Evolutionary conservation across 1,140 invertebrate species (phyloP).

Genomic region (Lysiphlebus fabarum): DNA sequence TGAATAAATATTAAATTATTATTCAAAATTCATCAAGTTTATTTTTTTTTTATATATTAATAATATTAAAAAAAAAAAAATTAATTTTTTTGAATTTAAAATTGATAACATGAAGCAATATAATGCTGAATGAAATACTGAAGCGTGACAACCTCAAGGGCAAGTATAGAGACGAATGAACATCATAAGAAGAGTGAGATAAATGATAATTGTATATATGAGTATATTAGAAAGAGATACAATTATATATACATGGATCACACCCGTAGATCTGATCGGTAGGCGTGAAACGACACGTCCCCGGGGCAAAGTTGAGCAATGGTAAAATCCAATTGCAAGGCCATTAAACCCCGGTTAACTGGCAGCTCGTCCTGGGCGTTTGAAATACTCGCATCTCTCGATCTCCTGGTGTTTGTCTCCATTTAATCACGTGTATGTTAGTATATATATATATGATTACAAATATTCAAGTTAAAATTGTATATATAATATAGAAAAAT

Average conservation of each 20-base stretch:
- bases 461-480: too few relatives aligned
- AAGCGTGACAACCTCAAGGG: too few relatives aligned
- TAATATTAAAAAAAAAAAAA: too few relatives aligned
- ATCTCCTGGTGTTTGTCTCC: slow-evolving; percentile 2
- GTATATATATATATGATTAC: not conserved
- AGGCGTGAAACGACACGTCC: slow-evolving; percentile 45
- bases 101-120: too few relatives aligned
- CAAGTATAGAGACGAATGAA: too few relatives aligned
- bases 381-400: not conserved
- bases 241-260: not conserved
- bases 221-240: not conserved
- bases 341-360: slow-evolving; percentile 50
- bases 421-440: slow-evolving; percentile 9
- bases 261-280: slow-evolving; percentile 37
- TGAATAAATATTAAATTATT: too few relatives aligned
- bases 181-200: not conserved
- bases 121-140: too few relatives aligned
- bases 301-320: slow-evolving; percentile 37
- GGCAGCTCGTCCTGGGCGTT: slow-evolving; percentile 22
- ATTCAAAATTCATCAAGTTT: too few relatives aligned
- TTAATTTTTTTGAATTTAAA: too few relatives aligned
- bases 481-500: too few relatives aligned
- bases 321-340: slow-evolving; percentile 55
- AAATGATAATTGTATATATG: not conserved
- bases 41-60: too few relatives aligned